Evolutionary conservation across 2,888 invertebrate genomes (phyloP).

Genomic region (Globia sparganii): DNA sequence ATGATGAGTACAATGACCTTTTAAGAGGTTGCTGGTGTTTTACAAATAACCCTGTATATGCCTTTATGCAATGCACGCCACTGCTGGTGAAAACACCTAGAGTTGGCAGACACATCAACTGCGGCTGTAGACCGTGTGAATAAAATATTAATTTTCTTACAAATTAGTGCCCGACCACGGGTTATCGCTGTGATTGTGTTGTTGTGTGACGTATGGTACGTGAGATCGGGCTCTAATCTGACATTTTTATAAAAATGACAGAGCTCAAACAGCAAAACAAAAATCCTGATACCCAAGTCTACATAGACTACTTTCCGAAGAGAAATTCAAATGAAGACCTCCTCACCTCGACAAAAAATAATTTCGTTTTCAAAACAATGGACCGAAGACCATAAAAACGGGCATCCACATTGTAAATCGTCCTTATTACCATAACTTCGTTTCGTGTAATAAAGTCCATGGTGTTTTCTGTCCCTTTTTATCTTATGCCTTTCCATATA

Average conservation of each 20-base stretch:
- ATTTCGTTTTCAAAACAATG: slow-evolving; percentile 61
- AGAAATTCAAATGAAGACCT: slow-evolving; percentile 12
- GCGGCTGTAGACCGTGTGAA: too few relatives aligned
- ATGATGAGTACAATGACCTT: too few relatives aligned
- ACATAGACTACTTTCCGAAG: slow-evolving; percentile 2
- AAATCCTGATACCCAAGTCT: background rate
- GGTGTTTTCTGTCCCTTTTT: slow-evolving; percentile 48
- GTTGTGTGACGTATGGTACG: too few relatives aligned
- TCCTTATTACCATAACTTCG: slow-evolving; percentile 68
- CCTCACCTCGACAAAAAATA: slow-evolving; percentile 25
- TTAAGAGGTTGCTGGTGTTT: too few relatives aligned
- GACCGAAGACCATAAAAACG: slow-evolving; percentile 62
- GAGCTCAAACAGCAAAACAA: background rate
- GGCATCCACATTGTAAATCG: slow-evolving; percentile 67
- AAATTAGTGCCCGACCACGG: background rate
- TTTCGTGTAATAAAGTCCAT: slow-evolving; percentile 67
- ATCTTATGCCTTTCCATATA: slow-evolving; percentile 28
- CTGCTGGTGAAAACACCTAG: too few relatives aligned
- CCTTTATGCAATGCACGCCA: too few relatives aligned
- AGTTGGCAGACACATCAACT: too few relatives aligned
- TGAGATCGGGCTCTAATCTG: background rate
- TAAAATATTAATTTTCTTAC: too few relatives aligned
- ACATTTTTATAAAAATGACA: background rate
- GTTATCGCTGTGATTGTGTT: background rate
- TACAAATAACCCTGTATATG: too few relatives aligned